Percentiles rank a stretch among this genome's conserved stretches.
Conservation (phyloP, 2,888 invertebrate genomes). For the Netelia inedita region DNA sequence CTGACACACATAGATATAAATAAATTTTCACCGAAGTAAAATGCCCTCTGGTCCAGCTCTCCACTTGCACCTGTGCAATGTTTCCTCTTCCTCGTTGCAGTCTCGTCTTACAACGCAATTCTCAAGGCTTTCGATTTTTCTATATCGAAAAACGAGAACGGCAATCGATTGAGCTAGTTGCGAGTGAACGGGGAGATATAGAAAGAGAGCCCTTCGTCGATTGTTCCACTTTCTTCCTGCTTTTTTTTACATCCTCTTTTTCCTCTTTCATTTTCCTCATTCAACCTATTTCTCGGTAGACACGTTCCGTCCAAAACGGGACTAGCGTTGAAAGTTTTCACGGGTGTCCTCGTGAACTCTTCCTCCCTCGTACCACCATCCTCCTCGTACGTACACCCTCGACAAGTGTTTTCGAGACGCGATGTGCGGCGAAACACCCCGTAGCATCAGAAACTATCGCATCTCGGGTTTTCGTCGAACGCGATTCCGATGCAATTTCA, state of each 20-base stretch:
- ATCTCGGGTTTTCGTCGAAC: conserved; percentile 55
- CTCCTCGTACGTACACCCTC: not conserved
- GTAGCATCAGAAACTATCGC: conserved; percentile 49
- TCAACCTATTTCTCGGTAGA: conserved; percentile 47
- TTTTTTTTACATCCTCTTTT: not conserved
- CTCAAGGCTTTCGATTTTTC: conserved; percentile 17
- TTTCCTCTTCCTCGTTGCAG: conserved; percentile 16
- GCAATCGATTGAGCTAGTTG: conserved; percentile 57
- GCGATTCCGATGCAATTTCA: conserved; percentile 64
- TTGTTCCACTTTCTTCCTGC: conserved; percentile 25
- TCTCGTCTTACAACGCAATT: conserved; percentile 26
- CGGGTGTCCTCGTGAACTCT: conserved; percentile 42
- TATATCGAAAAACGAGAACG: conserved; percentile 46
- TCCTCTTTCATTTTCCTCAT: conserved; percentile 4
- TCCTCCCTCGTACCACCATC: not conserved
- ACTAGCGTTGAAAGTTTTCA: conserved; percentile 39
- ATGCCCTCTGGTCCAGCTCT: not conserved
- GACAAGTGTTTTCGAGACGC: conserved; percentile 52
- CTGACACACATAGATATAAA: not conserved
- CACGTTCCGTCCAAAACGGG: conserved; percentile 40
- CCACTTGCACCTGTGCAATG: conserved; percentile 7
- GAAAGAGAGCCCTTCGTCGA: not conserved
- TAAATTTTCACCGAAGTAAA: conserved; percentile 28
- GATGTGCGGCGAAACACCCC: conserved; percentile 33
- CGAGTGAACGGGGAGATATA: not conserved